Percentiles rank a stretch among this genome's conserved stretches.
Conservation (phyloP, 2,113 vertebrate species). For the Condylura cristata region DNA sequence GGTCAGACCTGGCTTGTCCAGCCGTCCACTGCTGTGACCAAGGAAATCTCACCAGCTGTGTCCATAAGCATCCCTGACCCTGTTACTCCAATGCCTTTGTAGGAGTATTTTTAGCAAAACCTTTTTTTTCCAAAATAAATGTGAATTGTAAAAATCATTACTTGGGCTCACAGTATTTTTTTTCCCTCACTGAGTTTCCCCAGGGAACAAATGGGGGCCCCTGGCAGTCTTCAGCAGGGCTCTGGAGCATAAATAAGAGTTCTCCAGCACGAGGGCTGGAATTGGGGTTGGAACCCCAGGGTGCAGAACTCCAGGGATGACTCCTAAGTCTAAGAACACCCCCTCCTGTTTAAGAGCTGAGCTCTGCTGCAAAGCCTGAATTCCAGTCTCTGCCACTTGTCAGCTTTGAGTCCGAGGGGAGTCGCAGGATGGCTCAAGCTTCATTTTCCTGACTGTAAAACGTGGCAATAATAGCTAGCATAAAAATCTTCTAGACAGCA, state of each 20-base stretch:
- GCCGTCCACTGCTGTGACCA: constrained; percentile 74
- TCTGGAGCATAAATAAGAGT: not conserved
- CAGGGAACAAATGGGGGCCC: not conserved
- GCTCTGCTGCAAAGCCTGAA: not conserved
- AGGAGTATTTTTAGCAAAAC: constrained; percentile 88
- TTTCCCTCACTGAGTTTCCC: not conserved
- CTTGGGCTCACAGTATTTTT: constrained; percentile 62
- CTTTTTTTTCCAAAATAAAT: constrained; percentile 85
- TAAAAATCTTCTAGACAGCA: not conserved
- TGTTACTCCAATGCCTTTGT: constrained; percentile 86
- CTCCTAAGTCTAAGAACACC: not conserved
- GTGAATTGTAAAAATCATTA: constrained; percentile 87
- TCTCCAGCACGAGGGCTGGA: not conserved
- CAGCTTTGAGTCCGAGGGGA: not conserved
- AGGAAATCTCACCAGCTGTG: constrained; percentile 83
- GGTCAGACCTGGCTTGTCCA: constrained; percentile 72
- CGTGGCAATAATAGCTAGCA: not conserved
- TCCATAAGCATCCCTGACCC: constrained; percentile 81
- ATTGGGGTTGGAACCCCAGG: no score
- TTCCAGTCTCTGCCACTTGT: not conserved
- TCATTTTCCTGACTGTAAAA: not conserved
- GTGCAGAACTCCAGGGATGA: no score
- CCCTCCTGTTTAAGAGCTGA: not conserved
- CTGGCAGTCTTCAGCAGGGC: not conserved
- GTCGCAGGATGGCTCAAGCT: not conserved